phyloP scores from a whole-genome alignment of 2,797 vertebrate genomes.

The Epinephelus awoara region DNA sequence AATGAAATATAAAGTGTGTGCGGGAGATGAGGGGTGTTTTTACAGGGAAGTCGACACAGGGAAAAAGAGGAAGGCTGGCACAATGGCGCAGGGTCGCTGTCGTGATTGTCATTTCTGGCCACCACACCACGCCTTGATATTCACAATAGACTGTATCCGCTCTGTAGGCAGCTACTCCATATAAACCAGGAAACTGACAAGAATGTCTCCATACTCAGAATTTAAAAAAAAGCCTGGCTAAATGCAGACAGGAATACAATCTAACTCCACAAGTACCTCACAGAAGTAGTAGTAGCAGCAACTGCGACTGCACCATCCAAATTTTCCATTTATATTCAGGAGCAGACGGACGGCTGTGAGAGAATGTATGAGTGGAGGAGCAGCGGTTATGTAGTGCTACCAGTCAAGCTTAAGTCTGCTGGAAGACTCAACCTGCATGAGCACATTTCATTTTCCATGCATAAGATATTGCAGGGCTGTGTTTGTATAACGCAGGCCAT shows the following conservation, averaged over 20 bases:
- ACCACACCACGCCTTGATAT: slow-evolving; percentile 48
- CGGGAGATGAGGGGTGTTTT: slow-evolving; percentile 25
- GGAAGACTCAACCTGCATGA: slow-evolving; percentile 54
- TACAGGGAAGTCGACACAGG: slow-evolving; percentile 36
- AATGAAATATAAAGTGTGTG: slow-evolving; percentile 23
- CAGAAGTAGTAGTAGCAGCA: slow-evolving; percentile 20
- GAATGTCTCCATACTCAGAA: slow-evolving; percentile 19
- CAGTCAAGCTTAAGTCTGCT: slow-evolving; percentile 48
- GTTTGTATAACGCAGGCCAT: slow-evolving; percentile 38
- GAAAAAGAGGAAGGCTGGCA: slow-evolving; percentile 61
- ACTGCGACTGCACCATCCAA: slow-evolving; percentile 42
- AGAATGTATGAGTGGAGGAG: slow-evolving; percentile 56
- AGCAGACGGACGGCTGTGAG: slow-evolving; percentile 42
- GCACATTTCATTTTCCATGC: slow-evolving; percentile 74
- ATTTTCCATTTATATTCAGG: slow-evolving; percentile 73
- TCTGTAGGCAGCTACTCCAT: slow-evolving; percentile 5
- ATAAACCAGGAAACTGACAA: slow-evolving; percentile 40
- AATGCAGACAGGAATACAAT: slow-evolving; percentile 46
- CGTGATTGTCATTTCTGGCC: slow-evolving; percentile 63
- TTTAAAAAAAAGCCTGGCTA: background rate
- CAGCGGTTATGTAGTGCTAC: slow-evolving; percentile 58
- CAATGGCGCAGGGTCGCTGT: slow-evolving; percentile 47
- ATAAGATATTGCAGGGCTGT: slow-evolving; percentile 51
- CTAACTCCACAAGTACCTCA: slow-evolving; percentile 34
- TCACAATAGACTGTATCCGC: slow-evolving; percentile 69